Evolutionary conservation across 2,888 invertebrate species (phyloP), one percentile per base, ranked within the genome.

Genomic region (Orchestes rusci): DNA sequence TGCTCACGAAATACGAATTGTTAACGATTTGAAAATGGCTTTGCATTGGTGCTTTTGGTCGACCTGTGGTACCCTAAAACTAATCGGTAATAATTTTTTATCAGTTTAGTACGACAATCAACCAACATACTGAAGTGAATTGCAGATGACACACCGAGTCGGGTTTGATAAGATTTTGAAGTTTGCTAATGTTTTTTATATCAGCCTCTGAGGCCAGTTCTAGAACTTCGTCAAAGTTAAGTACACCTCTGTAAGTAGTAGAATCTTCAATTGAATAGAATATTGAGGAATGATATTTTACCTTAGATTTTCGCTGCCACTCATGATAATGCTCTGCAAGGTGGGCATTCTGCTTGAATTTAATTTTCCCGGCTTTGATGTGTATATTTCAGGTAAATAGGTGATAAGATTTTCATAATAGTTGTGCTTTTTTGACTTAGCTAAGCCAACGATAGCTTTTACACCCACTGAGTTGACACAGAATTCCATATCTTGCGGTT

Each of bases 1-100:
- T 68, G 1, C 80, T 82, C 40, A 80, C 70, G 55, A 76, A 74
- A 57, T 74, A 76, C 5, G 81, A 74, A 64, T 91, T 91, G 64
- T 92, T 92, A 2, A 87, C 70, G 13, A 84, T 70, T 48, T 76
- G 77, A 58, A 79, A 77, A 61, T 93, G 90, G 2, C 79, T 76
- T 1, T 85, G 57, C 0, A 78, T 61, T 0, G 82, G 77, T 2
- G 84, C 90, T 66, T 92, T 92, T 1, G 91, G 86, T 31, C 68
- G 59, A 1, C 76, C 76, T 0, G 91, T 68, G 3, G 69, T 67
- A 31, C 69, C 69, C 68, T 68, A 40, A 60, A 61, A 53, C 39
- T 43, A 37, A n/a, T 48, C 5, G 13, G 4, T 30, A 12, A 4
- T 8, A 5, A 12, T 30, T 30, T 4, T 4, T 8, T 30, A 10